phyloP scores from a whole-genome alignment of 1,140 invertebrate genomes.

The Portunus trituberculatus region DNA sequence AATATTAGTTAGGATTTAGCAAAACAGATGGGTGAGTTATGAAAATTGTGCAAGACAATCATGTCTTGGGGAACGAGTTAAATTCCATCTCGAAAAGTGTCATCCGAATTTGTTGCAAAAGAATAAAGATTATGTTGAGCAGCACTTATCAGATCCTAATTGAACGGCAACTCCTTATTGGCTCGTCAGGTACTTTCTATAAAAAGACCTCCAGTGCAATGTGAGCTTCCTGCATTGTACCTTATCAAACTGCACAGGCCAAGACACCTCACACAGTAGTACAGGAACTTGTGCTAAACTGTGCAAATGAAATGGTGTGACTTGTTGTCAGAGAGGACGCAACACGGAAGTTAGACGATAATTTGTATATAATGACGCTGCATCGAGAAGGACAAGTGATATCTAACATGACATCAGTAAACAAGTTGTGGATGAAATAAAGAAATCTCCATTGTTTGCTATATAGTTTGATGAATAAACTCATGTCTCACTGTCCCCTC shows the following conservation, averaged over 20 bases:
- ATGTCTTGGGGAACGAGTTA: not conserved
- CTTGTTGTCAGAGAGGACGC: slow-evolving; percentile 34
- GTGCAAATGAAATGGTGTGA: slow-evolving; percentile 30
- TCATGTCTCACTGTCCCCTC: not conserved
- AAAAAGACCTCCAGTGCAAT: slow-evolving; percentile 40
- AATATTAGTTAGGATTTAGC: no score
- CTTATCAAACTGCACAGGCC: slow-evolving; percentile 22
- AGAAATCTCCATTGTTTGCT: slow-evolving; percentile 18
- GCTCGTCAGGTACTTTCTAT: not conserved
- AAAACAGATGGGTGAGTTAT: not conserved
- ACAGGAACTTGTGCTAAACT: slow-evolving; percentile 33
- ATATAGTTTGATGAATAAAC: not conserved
- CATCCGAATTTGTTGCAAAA: slow-evolving; percentile 36
- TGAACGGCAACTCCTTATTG: slow-evolving; percentile 7
- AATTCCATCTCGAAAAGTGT: slow-evolving; percentile 38
- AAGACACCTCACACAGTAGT: not conserved
- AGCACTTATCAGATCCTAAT: not conserved
- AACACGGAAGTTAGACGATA: slow-evolving; percentile 16
- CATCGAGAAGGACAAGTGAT: slow-evolving; percentile 29
- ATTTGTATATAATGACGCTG: not conserved
- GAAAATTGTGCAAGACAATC: no score
- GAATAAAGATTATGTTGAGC: slow-evolving; percentile 33
- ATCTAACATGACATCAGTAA: not conserved
- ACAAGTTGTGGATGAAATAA: slow-evolving; percentile 13
- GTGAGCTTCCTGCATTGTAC: slow-evolving; percentile 8